Base-by-base conservation (phyloP, 2,888 invertebrate genomes). In the Axea sp. region DNA sequence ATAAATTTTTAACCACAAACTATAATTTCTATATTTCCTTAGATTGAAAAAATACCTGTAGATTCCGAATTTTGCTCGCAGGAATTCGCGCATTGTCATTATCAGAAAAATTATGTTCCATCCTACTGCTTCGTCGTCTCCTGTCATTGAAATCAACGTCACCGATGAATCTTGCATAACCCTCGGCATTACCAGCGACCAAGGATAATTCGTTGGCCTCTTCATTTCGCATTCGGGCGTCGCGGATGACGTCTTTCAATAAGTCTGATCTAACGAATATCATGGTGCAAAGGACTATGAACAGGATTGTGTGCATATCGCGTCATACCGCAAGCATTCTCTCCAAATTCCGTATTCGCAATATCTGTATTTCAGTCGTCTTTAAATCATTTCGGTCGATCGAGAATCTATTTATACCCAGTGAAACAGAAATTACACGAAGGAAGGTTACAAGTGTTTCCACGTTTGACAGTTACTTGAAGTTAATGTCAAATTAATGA, bases 251-350 rank as follows among this genome's bases (percentile, higher is more conserved):
- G 8, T 65, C 47, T 53, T 55, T 39, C 17, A 67, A 31, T 31
- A 33, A 47, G 3, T 62, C 55, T 1, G 67, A 22, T 30, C 17
- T 53, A 64, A 68, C 67, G 24, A 68, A 41, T 43, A 33, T 31
- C 73, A 68, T 64, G 6, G 8, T 57, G 62, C 60, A 73, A 51
- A 71, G 22, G 45, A 73, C 28, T 1, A 64, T 17, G 15, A 59
- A 28, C 15, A 73, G 3, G n/a, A 67, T 65, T 3, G 24, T 39
- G 17, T 43, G 65, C 76, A 76, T 76, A 69, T 57, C 73, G 68
- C 55, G 26, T 75, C 72, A 75, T 72, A 35, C 22, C 64, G 64
- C 30, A 24, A 24, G 12, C 57, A 74, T 69, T 62, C 14, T 39
- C 30, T 11, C n/a, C n/a, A n/a, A n/a, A n/a, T n/a, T n/a, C n/a